Conservation (phyloP, 1,140 invertebrate genomes). For the Psix sp. region DNA sequence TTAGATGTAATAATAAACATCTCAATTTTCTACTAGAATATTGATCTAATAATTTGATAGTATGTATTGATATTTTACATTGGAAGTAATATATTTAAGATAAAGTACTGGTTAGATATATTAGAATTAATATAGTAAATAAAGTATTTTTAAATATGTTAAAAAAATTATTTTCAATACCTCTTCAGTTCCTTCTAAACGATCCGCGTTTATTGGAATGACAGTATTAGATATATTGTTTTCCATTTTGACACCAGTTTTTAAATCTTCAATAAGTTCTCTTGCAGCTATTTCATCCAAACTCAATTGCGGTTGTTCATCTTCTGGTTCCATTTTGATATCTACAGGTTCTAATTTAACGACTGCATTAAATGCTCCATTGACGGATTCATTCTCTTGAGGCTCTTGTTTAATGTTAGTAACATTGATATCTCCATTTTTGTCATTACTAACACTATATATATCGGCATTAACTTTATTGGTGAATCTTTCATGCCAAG, state of each 20-base stretch:
- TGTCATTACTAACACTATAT: conserved; percentile 59
- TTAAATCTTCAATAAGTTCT: conserved; percentile 79
- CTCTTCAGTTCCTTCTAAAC: conserved; percentile 79
- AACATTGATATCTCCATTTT: neutral
- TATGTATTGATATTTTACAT: no score
- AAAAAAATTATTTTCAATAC: conserved; percentile 57
- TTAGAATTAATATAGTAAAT: no score
- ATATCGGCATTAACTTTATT: conserved; percentile 71
- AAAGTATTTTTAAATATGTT: no score
- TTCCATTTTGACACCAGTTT: conserved; percentile 67
- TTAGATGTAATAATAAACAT: no score
- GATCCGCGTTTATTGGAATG: conserved; percentile 71
- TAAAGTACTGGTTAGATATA: no score
- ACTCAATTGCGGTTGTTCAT: conserved; percentile 48
- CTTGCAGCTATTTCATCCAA: conserved; percentile 79
- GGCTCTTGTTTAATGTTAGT: conserved; percentile 33
- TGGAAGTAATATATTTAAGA: no score
- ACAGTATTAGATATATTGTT: conserved; percentile 69
- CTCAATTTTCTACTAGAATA: no score
- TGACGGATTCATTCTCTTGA: neutral
- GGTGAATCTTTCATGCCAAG: conserved; percentile 71
- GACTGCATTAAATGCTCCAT: conserved; percentile 4
- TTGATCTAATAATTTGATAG: no score
- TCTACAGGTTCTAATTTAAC: conserved; percentile 52
- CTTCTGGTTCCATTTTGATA: conserved; percentile 59